Conservation (phyloP, 2,797 vertebrate species). For the Intellagama lesueurii region DNA sequence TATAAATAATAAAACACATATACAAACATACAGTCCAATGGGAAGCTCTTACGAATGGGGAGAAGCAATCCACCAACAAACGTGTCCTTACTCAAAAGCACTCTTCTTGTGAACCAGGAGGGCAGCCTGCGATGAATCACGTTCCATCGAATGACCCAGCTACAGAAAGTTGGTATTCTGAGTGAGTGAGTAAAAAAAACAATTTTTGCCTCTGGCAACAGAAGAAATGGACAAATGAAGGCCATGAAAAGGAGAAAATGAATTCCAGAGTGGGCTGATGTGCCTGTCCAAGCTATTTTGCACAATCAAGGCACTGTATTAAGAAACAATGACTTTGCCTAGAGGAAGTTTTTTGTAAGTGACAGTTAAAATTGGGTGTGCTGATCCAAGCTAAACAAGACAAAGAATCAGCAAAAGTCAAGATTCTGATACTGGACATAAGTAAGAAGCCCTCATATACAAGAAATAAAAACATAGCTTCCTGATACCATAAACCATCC, state of each 20-base stretch:
- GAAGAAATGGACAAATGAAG: conserved; percentile 67
- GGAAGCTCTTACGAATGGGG: too few species aligned
- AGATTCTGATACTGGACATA: conserved; percentile 70
- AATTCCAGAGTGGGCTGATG: conserved; percentile 72
- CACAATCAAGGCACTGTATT: conserved; percentile 72
- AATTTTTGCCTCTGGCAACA: conserved; percentile 59
- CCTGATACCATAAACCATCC: conserved; percentile 74
- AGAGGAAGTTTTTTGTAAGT: conserved; percentile 70
- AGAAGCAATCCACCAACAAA: background rate
- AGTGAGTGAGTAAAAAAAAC: conserved; percentile 41
- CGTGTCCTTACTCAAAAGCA: background rate
- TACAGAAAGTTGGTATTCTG: conserved; percentile 56
- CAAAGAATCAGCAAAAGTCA: conserved; percentile 51
- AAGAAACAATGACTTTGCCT: conserved; percentile 73
- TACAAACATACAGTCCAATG: background rate
- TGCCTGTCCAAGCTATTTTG: conserved; percentile 70
- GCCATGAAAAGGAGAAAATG: conserved; percentile 44
- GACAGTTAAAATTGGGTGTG: conserved; percentile 69
- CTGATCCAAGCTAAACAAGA: conserved; percentile 61
- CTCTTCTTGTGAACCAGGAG: conserved; percentile 33
- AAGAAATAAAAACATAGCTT: conserved; percentile 81
- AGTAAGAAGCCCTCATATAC: conserved; percentile 75
- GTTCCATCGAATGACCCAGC: conserved; percentile 41
- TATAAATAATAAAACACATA: background rate
- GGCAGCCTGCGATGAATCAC: conserved; percentile 23